Evolutionary conservation across 2,888 invertebrate genomes (phyloP).

Genomic region (Onchidella celtica): DNA sequence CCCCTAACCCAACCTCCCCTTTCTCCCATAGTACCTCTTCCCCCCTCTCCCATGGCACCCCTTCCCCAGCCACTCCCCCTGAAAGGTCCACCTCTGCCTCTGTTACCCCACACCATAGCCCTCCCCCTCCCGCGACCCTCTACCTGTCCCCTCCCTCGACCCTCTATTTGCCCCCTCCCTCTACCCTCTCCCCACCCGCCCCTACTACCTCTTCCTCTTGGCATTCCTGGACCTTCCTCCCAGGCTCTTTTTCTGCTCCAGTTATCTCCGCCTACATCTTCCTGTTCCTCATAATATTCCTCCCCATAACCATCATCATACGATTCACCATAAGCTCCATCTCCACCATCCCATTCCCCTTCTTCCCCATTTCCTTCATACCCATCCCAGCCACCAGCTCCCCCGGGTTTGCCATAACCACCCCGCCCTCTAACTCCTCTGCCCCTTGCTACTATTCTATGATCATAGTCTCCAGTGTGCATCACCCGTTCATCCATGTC

Average conservation of each 20-base stretch:
- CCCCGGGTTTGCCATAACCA: neutral
- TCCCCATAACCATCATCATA: conserved; percentile 35
- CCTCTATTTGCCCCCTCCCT: conserved; percentile 29
- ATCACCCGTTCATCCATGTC: conserved; percentile 32
- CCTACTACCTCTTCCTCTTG: conserved; percentile 46
- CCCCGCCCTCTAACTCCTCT: conserved; percentile 6
- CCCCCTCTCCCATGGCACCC: too few relatives aligned
- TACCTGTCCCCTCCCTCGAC: conserved; percentile 37
- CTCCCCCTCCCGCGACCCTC: conserved; percentile 24
- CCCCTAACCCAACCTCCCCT: too few relatives aligned
- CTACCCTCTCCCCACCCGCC: conserved; percentile 28
- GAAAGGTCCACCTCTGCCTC: neutral
- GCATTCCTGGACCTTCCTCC: conserved; percentile 42
- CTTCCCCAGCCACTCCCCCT: too few relatives aligned
- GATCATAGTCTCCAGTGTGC: conserved; percentile 23
- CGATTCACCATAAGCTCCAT: neutral
- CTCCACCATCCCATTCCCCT: neutral
- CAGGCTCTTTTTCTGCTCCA: conserved; percentile 50
- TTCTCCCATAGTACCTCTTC: neutral
- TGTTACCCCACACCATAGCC: neutral
- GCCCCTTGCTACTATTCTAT: neutral
- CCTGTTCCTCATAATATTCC: conserved; percentile 15
- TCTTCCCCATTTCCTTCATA: neutral
- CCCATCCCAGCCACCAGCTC: conserved; percentile 9
- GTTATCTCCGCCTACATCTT: conserved; percentile 45